A percentile compares a stretch with the other conserved stretches of the same genome.
These are phyloP conservation scores for Oxycera nigricornis DNA, from an alignment of 2,888 invertebrate species.

Conservation along the genomic window DNA sequence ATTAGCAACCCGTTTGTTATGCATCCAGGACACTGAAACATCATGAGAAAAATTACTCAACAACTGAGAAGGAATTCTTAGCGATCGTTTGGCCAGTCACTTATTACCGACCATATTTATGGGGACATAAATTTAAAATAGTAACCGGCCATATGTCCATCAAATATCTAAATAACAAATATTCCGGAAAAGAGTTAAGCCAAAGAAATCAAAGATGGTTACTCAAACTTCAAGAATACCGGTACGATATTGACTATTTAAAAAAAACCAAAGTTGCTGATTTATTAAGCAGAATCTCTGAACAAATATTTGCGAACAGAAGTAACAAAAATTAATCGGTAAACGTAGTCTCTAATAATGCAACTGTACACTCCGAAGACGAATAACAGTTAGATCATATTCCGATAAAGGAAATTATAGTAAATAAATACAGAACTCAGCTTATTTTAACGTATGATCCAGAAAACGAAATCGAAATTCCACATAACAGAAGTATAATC, in stretches of 20 bases:
- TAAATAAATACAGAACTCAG: too few species aligned
- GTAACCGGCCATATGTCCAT: too few species aligned
- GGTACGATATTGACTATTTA: constrained; percentile 43
- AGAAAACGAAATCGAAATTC: too few species aligned
- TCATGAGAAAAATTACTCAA: too few species aligned
- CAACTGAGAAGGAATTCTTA: too few species aligned
- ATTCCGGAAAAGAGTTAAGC: constrained; percentile 44
- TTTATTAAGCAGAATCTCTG: constrained; percentile 43
- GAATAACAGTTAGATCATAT: constrained; percentile 45
- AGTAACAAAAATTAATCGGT: constrained; percentile 32
- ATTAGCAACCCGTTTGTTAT: too few species aligned
- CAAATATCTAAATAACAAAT: constrained; percentile 44
- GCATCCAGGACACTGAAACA: too few species aligned
- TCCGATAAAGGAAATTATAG: too few species aligned
- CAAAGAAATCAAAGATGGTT: constrained; percentile 44
- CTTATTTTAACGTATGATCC: too few species aligned
- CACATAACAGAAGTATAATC: too few species aligned
- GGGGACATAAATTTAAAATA: constrained; percentile 42
- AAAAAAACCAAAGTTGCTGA: constrained; percentile 45
- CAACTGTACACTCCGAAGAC: constrained; percentile 41
- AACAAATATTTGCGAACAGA: constrained; percentile 24
- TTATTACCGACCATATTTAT: too few species aligned
- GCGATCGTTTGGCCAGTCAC: constrained; percentile 43
- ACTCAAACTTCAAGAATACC: constrained; percentile 42
- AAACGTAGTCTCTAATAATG: constrained; percentile 31